These are phyloP conservation scores for Latrodectus hesperus DNA, from an alignment of 2,888 invertebrate species.

Conservation along the genomic window DNA sequence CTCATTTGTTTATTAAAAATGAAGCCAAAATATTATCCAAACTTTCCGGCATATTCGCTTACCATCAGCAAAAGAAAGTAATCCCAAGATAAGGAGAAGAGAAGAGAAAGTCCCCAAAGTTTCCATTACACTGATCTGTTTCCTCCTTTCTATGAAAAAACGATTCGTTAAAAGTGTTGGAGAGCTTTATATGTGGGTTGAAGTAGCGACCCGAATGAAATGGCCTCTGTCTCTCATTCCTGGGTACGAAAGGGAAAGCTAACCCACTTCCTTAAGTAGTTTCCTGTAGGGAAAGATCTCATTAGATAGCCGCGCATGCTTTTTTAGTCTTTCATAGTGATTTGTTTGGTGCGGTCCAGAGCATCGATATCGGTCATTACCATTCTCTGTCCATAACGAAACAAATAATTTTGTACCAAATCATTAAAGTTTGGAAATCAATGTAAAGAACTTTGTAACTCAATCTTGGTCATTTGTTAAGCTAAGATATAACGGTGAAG, in stretches of 20 bases:
- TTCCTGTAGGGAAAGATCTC: constrained; percentile 66
- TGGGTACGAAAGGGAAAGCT: constrained; percentile 68
- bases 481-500: too few relatives aligned
- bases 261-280: constrained; percentile 60
- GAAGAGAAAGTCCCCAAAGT: constrained; percentile 36
- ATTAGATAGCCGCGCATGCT: constrained; percentile 45
- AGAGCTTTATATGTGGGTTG: constrained; percentile 64
- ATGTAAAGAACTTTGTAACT: too few relatives aligned
- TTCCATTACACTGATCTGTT: constrained; percentile 39
- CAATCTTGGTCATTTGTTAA: too few relatives aligned
- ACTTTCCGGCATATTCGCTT: not conserved
- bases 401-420: too few relatives aligned
- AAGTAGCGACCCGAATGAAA: constrained; percentile 59
- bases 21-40: not conserved
- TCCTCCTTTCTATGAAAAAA: constrained; percentile 58
- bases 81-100: constrained; percentile 55
- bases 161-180: constrained; percentile 54
- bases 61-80: constrained; percentile 56
- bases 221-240: constrained; percentile 34
- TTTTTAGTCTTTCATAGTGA: constrained; percentile 38
- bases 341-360: constrained; percentile 38
- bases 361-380: constrained; percentile 59
- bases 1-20: not conserved
- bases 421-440: too few relatives aligned
- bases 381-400: constrained; percentile 28